Evolutionary conservation across 2,888 invertebrate genomes (phyloP).

Genomic region (Drosophila picticornis): DNA sequence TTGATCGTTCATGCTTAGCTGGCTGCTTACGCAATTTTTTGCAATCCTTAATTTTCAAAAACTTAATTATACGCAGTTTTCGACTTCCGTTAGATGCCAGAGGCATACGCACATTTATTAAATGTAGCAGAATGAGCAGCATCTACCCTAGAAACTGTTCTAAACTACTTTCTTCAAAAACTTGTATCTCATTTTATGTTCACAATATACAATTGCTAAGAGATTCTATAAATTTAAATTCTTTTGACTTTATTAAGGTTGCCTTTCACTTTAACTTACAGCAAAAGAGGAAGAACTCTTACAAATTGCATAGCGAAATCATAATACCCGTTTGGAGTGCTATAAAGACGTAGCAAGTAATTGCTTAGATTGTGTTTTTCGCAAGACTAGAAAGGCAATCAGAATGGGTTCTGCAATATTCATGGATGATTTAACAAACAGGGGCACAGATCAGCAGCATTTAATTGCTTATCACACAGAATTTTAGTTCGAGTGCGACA

Average conservation of each 20-base stretch:
- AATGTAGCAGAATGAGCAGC: not conserved
- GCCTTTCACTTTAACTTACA: not conserved
- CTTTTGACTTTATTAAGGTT: not conserved
- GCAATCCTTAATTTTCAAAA: conserved; percentile 4
- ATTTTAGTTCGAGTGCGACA: conserved; percentile 24
- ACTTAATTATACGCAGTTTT: conserved; percentile 8
- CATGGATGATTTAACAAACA: conserved; percentile 69
- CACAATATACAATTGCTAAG: not conserved
- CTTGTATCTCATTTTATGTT: not conserved
- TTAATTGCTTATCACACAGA: conserved; percentile 15
- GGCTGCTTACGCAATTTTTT: conserved; percentile 16
- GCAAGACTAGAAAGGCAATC: conserved; percentile 8
- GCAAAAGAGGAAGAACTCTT: not conserved
- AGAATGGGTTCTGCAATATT: conserved; percentile 35
- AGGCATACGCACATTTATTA: not conserved
- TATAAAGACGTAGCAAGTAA: conserved; percentile 19
- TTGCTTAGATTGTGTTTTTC: conserved; percentile 44
- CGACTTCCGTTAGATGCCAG: conserved; percentile 2
- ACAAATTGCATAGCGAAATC: not conserved
- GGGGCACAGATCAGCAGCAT: conserved; percentile 1
- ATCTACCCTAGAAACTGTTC: not conserved
- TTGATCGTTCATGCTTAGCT: conserved; percentile 16
- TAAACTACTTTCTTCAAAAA: not conserved
- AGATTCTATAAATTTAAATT: not conserved
- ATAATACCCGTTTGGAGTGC: not conserved